Conservation (phyloP, 2,113 vertebrate genomes). For the Oncorhynchus clarkii region DNA sequence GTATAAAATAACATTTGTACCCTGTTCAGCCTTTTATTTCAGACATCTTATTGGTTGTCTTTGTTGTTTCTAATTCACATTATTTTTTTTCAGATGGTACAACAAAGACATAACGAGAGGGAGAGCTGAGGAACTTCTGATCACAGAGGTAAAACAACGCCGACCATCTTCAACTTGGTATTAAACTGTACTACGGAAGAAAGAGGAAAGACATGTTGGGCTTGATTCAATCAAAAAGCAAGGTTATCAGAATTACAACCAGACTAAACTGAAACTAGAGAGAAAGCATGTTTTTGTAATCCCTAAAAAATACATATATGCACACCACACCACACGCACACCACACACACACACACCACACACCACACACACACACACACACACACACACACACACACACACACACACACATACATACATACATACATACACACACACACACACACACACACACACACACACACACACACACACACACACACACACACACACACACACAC, state of each 20-base stretch:
- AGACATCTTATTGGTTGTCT: background rate
- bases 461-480: background rate
- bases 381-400: background rate
- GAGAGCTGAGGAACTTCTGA: constrained; percentile 84
- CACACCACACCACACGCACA: background rate
- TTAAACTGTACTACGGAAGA: no score
- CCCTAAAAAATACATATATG: no score
- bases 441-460: constrained; percentile 34
- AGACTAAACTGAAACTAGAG: no score
- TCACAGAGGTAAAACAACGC: constrained; percentile 73
- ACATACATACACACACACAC: constrained; percentile 32
- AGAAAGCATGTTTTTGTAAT: no score
- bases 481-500: background rate
- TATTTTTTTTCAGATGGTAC: constrained; percentile 84
- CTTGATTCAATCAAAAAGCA: no score
- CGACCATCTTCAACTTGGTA: no score
- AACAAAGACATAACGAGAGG: constrained; percentile 85
- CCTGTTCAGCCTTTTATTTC: background rate
- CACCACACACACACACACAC: constrained; percentile 27
- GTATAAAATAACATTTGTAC: background rate
- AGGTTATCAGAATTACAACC: no score
- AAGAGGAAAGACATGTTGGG: no score
- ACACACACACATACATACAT: constrained; percentile 2
- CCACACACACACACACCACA: constrained; percentile 29
- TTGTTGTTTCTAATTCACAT: background rate